Conservation (phyloP, 2,888 invertebrate genomes). For the Hirtodrosophila cameraria region DNA sequence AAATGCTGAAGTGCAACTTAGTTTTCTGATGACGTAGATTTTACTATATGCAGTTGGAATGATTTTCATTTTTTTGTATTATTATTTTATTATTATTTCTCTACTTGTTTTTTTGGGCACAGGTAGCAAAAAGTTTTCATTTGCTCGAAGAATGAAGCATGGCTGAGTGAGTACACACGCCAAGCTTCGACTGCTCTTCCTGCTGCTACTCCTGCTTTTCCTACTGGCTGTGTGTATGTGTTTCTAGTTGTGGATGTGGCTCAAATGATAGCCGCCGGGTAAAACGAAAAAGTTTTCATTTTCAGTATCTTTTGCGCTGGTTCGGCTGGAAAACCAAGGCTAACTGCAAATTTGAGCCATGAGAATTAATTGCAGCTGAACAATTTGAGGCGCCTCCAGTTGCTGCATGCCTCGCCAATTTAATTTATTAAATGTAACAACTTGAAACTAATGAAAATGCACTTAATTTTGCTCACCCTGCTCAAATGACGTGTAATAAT, state of each 20-base stretch:
- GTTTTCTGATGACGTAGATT: constrained; percentile 4
- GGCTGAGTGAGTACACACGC: constrained; percentile 24
- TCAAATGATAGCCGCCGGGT: constrained; percentile 33
- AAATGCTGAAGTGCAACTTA: constrained; percentile 15
- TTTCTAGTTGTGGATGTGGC: constrained; percentile 22
- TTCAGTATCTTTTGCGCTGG: constrained; percentile 6
- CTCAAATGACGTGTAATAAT: constrained; percentile 68
- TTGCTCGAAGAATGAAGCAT: constrained; percentile 21
- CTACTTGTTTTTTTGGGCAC: constrained; percentile 21
- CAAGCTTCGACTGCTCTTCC: no score
- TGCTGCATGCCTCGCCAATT: constrained; percentile 52
- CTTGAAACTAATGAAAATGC: constrained; percentile 75
- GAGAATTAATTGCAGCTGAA: constrained; percentile 44
- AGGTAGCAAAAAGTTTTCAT: constrained; percentile 32
- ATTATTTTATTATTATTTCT: not conserved
- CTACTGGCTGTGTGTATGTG: constrained; percentile 3
- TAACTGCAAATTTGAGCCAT: constrained; percentile 29
- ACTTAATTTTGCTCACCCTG: constrained; percentile 59
- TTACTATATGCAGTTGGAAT: not conserved
- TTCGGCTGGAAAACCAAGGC: constrained; percentile 35
- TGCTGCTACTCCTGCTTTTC: no score
- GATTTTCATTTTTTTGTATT: no score
- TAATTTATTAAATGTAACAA: constrained; percentile 75
- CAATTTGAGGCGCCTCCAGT: constrained; percentile 26
- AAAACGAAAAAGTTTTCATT: constrained; percentile 22